phyloP scores from a whole-genome alignment of 1,140 invertebrate species.

The Chrysomallon squamiferum region DNA sequence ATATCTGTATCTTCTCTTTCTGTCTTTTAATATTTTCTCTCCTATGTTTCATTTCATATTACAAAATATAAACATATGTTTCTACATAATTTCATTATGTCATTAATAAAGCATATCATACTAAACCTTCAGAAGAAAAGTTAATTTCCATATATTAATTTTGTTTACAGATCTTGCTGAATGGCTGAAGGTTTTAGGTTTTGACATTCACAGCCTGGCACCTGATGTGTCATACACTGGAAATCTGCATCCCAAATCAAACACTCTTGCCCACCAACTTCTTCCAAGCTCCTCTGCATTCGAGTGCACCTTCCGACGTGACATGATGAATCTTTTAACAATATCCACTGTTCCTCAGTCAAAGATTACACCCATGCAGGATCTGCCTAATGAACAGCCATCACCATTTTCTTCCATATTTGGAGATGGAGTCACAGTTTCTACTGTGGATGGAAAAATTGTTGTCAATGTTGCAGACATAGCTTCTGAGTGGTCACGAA shows the following conservation, averaged over 20 bases:
- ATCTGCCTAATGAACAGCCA: slow-evolving; percentile 30
- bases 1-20: no score
- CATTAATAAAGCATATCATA: no score
- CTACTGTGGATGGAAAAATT: slow-evolving; percentile 78
- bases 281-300: slow-evolving; percentile 66
- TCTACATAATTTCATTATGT: no score
- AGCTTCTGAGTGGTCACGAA: slow-evolving; percentile 78
- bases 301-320: slow-evolving; percentile 60
- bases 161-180: slow-evolving; percentile 77
- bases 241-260: slow-evolving; percentile 68
- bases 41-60: no score
- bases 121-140: no score
- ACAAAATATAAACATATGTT: no score
- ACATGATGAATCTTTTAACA: slow-evolving; percentile 56
- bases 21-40: no score
- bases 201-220: slow-evolving; percentile 84
- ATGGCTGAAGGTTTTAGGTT: slow-evolving; percentile 84
- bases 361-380: slow-evolving; percentile 49
- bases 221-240: slow-evolving; percentile 77
- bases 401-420: slow-evolving; percentile 72
- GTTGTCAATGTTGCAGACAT: slow-evolving; percentile 82
- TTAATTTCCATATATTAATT: no score
- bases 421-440: slow-evolving; percentile 88
- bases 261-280: slow-evolving; percentile 74
- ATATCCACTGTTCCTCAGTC: slow-evolving; percentile 55